phyloP scores from a whole-genome alignment of 2,797 vertebrate genomes.

The Holocentrus rufus region DNA sequence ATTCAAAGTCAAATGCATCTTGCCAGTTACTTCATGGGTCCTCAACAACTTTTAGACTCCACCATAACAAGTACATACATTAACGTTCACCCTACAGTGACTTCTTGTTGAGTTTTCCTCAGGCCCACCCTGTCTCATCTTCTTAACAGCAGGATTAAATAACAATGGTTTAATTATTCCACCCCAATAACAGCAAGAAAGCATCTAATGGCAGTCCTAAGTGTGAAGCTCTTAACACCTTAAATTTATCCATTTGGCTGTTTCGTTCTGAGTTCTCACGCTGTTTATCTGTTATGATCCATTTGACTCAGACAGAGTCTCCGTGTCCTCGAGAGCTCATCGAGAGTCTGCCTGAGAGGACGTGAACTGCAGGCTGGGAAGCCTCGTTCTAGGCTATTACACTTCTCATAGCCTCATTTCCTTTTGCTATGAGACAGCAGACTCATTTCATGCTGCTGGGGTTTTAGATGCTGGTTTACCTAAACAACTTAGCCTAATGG shows the following conservation, averaged over 20 bases:
- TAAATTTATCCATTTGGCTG: constrained; percentile 44
- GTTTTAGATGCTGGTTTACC: constrained; percentile 67
- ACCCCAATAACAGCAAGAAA: not conserved
- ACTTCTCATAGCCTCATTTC: constrained; percentile 70
- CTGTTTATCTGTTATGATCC: constrained; percentile 59
- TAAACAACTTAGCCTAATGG: constrained; percentile 77
- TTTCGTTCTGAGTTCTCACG: constrained; percentile 36
- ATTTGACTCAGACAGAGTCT: constrained; percentile 42
- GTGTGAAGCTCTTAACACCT: constrained; percentile 14
- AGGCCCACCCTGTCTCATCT: not conserved
- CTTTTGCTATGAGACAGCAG: constrained; percentile 51
- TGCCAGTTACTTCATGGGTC: no score
- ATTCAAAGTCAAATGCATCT: no score
- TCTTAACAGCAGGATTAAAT: constrained; percentile 15
- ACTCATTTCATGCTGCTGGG: constrained; percentile 72
- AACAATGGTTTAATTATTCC: constrained; percentile 14
- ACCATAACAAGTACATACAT: no score
- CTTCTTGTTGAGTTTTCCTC: not conserved
- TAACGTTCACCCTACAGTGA: not conserved
- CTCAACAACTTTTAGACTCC: no score
- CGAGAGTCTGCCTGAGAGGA: constrained; percentile 57
- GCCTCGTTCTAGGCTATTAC: constrained; percentile 71
- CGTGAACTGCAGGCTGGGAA: constrained; percentile 52
- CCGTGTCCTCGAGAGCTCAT: constrained; percentile 50
- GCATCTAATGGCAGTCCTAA: constrained; percentile 18